A percentile compares a stretch with the other conserved stretches of the same genome.
phyloP scores from a whole-genome alignment of 2,113 vertebrate genomes.

The Oreochromis aureus region DNA sequence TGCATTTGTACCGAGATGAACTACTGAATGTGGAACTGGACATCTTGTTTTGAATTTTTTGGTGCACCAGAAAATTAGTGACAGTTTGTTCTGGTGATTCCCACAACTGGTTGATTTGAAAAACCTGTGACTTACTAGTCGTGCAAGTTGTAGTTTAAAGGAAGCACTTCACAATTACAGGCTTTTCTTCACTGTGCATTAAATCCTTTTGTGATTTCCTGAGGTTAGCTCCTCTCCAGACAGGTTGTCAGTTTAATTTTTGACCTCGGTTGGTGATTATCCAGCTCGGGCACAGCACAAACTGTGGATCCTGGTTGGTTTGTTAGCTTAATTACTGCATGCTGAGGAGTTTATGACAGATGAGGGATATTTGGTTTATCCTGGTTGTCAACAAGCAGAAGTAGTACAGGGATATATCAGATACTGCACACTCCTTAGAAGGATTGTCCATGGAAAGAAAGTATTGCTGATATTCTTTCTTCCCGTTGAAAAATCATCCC shows the following conservation, averaged over 20 bases:
- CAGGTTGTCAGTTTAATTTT: neutral
- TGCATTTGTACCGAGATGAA: neutral
- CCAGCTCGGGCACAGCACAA: neutral
- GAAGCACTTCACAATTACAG: neutral
- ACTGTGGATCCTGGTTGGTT: neutral
- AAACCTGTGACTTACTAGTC: neutral
- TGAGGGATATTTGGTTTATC: conserved; percentile 1
- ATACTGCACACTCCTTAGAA: neutral
- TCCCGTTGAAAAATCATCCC: conserved; percentile 19
- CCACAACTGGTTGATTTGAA: neutral
- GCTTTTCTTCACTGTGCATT: neutral
- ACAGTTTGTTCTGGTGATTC: neutral
- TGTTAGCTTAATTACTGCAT: conserved; percentile 38
- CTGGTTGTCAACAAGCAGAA: neutral
- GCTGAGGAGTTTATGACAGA: conserved; percentile 15
- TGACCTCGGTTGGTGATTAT: neutral
- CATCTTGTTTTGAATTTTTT: neutral
- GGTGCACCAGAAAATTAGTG: neutral
- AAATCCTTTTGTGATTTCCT: neutral
- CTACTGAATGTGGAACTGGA: neutral
- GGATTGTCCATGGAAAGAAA: neutral
- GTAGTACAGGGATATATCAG: neutral
- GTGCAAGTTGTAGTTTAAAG: neutral
- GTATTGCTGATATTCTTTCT: neutral
- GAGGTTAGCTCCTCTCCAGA: neutral